A percentile compares a stretch with the other conserved stretches of the same genome.
Evolutionary conservation across 2,797 vertebrate species (phyloP).

Genomic region (Acanthis flammea): DNA sequence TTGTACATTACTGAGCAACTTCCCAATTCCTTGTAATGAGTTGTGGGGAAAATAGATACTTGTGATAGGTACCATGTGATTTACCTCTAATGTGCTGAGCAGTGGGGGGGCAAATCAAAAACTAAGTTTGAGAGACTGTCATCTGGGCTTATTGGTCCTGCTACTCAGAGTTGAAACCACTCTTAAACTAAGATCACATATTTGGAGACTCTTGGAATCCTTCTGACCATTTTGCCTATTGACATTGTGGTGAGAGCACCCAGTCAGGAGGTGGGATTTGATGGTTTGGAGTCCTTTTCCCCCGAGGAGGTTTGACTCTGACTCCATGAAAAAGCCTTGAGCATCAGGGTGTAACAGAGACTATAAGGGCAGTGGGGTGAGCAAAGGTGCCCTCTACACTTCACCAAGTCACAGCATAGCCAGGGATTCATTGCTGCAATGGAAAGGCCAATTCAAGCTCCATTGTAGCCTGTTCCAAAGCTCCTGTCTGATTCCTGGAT

Average conservation of each 20-base stretch:
- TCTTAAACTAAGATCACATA: not conserved
- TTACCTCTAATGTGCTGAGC: not conserved
- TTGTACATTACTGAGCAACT: not conserved
- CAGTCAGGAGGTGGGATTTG: not conserved
- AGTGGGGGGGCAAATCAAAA: not conserved
- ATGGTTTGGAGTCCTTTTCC: not conserved
- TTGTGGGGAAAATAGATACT: not conserved
- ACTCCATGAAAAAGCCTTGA: not conserved
- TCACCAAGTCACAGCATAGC: not conserved
- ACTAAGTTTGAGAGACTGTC: not conserved
- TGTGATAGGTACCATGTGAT: not conserved
- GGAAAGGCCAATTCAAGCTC: not conserved
- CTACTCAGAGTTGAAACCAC: not conserved
- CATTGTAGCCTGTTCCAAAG: not conserved
- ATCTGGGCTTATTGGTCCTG: not conserved
- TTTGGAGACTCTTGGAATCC: not conserved
- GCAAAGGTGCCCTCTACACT: not conserved
- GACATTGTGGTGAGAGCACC: not conserved
- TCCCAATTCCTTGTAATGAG: not conserved
- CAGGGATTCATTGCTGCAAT: not conserved
- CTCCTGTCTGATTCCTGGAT: not conserved
- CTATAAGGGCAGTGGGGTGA: not conserved
- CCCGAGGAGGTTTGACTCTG: not conserved
- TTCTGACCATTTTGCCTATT: not conserved
- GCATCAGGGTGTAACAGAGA: not conserved